Evolutionary conservation across 2,113 vertebrate genomes (phyloP).

Genomic region (Oryzias javanicus): DNA sequence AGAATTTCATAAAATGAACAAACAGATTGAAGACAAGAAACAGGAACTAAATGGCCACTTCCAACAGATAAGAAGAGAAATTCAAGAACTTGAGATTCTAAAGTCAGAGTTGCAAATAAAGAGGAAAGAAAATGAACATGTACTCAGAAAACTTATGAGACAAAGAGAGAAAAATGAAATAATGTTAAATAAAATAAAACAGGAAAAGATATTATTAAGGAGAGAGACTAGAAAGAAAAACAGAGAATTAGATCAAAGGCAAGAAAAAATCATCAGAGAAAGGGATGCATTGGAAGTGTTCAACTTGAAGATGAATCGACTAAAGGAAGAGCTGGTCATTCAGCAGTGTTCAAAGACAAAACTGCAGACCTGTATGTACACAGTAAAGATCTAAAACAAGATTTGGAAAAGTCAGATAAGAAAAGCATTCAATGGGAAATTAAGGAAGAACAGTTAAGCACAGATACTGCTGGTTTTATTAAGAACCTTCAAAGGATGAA

Average conservation of each 20-base stretch:
- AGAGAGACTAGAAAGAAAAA: slow-evolving; percentile 23
- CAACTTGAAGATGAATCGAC: slow-evolving; percentile 23
- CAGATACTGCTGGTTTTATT: neutral
- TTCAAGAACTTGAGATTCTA: slow-evolving; percentile 52
- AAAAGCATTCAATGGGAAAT: neutral
- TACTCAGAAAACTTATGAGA: slow-evolving; percentile 27
- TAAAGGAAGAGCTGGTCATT: slow-evolving; percentile 25
- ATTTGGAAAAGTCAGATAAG: neutral
- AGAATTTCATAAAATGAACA: slow-evolving; percentile 22
- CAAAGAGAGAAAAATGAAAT: slow-evolving; percentile 37
- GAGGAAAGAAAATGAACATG: slow-evolving; percentile 38
- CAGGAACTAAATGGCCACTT: slow-evolving; percentile 26
- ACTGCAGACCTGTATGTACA: neutral
- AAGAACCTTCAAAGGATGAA: neutral
- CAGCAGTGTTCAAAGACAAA: slow-evolving; percentile 4
- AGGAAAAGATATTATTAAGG: slow-evolving; percentile 18
- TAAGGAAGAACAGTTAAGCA: neutral
- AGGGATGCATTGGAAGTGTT: slow-evolving; percentile 40
- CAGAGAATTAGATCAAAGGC: slow-evolving; percentile 41
- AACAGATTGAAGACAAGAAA: slow-evolving; percentile 28
- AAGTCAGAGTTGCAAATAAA: slow-evolving; percentile 51
- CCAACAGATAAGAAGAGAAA: slow-evolving; percentile 38
- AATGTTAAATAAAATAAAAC: slow-evolving; percentile 32
- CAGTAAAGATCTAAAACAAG: neutral
- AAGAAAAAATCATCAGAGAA: slow-evolving; percentile 33